These are phyloP conservation scores for Pterophyllum scalare DNA, from an alignment of 2,113 vertebrate genomes.

Conservation along the genomic window DNA sequence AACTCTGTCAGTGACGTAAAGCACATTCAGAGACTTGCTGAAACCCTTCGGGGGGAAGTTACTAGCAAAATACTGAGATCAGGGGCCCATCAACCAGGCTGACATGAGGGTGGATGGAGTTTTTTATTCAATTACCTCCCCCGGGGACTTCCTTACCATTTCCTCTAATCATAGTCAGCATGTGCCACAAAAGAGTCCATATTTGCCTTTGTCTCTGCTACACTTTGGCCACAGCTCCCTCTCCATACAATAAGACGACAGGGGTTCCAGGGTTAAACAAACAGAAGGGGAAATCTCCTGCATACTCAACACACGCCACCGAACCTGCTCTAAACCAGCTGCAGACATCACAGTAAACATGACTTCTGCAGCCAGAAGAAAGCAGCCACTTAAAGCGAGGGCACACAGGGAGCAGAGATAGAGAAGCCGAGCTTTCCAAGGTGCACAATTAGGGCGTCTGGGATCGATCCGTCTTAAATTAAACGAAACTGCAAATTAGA, in stretches of 20 bases:
- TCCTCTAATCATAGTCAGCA: conserved; percentile 28
- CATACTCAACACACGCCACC: conserved; percentile 51
- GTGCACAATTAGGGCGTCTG: conserved; percentile 28
- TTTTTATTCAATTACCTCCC: conserved; percentile 45
- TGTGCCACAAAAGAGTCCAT: conserved; percentile 28
- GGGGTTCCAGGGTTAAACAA: conserved; percentile 62
- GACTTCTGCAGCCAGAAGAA: conserved; percentile 10
- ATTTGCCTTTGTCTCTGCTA: background rate
- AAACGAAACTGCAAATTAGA: conserved; percentile 43
- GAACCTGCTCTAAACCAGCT: conserved; percentile 59
- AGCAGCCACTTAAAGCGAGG: background rate
- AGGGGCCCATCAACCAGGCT: conserved; percentile 23
- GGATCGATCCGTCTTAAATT: conserved; percentile 47
- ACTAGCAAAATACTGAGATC: conserved; percentile 36
- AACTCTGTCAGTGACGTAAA: conserved; percentile 61
- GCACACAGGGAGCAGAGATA: background rate
- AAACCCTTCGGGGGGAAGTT: background rate
- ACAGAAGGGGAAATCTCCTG: conserved; percentile 43
- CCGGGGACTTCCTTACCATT: conserved; percentile 26
- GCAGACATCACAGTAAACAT: conserved; percentile 61
- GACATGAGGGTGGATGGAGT: conserved; percentile 47
- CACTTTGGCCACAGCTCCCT: background rate
- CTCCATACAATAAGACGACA: conserved; percentile 18
- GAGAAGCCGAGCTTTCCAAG: conserved; percentile 11
- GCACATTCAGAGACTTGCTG: conserved; percentile 42